phyloP scores from a whole-genome alignment of 2,888 invertebrate genomes.

The Spatulosminthurus flaviceps region DNA sequence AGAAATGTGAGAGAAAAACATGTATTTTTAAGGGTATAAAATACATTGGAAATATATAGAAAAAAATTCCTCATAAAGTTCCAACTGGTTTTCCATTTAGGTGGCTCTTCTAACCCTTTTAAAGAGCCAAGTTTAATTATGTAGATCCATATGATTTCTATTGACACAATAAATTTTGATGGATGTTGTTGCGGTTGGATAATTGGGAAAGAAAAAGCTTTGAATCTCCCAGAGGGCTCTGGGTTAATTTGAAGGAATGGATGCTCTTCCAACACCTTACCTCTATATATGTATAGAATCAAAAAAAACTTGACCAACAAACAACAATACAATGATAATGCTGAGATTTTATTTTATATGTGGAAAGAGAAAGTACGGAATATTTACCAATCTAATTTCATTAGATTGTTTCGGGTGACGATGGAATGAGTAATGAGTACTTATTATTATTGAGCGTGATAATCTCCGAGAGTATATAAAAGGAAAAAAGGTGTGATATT shows the following conservation, averaged over 20 bases:
- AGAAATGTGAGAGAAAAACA: too few species aligned
- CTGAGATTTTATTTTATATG: neutral
- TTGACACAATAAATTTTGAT: conserved; percentile 18
- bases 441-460: too few species aligned
- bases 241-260: neutral
- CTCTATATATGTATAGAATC: neutral
- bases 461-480: too few species aligned
- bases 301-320: conserved; percentile 18
- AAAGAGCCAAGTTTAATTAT: too few species aligned
- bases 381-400: conserved; percentile 2
- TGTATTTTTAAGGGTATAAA: too few species aligned
- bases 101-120: too few species aligned
- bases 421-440: too few species aligned
- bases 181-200: neutral
- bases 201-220: neutral
- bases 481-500: too few species aligned
- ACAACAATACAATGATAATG: too few species aligned
- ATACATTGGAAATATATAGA: too few species aligned
- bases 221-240: neutral
- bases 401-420: neutral
- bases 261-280: neutral
- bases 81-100: too few species aligned
- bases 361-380: neutral
- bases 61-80: too few species aligned
- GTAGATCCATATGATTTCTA: neutral